These are phyloP conservation scores for Drosophila quadrilineata DNA, from an alignment of 1,140 invertebrate species.

Conservation along the genomic window DNA sequence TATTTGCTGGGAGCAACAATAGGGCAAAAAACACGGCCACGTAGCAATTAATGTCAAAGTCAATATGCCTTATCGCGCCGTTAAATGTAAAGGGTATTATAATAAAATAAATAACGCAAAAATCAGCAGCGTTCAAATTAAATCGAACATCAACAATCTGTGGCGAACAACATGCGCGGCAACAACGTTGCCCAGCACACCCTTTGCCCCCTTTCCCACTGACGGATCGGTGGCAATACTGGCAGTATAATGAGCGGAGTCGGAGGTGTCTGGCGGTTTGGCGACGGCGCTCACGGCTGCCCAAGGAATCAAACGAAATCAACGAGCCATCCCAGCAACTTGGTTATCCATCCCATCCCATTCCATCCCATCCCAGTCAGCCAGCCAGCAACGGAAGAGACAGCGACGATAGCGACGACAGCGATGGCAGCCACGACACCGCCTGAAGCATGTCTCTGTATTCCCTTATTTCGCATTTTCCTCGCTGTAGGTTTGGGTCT, in stretches of 20 bases:
- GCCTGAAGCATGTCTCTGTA: slow-evolving; percentile 44
- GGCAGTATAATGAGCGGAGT: slow-evolving; percentile 9
- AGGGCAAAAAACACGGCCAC: slow-evolving; percentile 27
- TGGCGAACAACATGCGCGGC: slow-evolving; percentile 41
- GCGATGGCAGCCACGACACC: no score
- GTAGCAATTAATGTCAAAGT: slow-evolving; percentile 77
- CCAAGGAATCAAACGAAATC: slow-evolving; percentile 64
- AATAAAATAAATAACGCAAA: slow-evolving; percentile 80
- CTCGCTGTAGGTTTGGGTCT: no score
- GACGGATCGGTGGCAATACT: not conserved
- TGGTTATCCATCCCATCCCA: slow-evolving; percentile 61
- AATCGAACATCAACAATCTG: slow-evolving; percentile 79
- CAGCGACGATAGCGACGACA: no score
- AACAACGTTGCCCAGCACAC: not conserved
- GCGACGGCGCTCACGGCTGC: slow-evolving; percentile 5
- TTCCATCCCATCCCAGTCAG: slow-evolving; percentile 21
- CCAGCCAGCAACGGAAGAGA: no score
- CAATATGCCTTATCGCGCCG: slow-evolving; percentile 76
- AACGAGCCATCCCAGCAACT: slow-evolving; percentile 69
- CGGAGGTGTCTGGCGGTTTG: no score
- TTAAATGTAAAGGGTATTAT: slow-evolving; percentile 78
- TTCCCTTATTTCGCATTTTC: not conserved
- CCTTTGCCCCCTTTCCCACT: no score
- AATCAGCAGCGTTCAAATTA: slow-evolving; percentile 74
- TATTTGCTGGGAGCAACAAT: slow-evolving; percentile 15